Percentiles rank a stretch among this genome's conserved stretches.
Evolutionary conservation across 2,888 invertebrate species (phyloP).

Genomic region (Agriopis aurantiaria): DNA sequence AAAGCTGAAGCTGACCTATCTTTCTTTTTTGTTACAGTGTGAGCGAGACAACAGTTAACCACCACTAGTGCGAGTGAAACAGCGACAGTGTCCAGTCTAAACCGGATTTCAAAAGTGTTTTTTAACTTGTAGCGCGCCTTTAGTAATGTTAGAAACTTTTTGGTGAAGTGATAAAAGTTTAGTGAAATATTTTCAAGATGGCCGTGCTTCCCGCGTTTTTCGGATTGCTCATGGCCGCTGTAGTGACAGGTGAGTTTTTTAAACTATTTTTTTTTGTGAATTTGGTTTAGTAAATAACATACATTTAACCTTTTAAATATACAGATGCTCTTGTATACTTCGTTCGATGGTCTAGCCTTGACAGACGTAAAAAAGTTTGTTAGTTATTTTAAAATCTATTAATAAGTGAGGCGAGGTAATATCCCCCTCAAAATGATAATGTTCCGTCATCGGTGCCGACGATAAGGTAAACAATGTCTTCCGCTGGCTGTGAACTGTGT

Average conservation of each 20-base stretch:
- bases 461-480: slow-evolving; percentile 52
- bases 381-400: slow-evolving; percentile 24
- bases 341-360: not conserved
- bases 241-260: slow-evolving; percentile 72
- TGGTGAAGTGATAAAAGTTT: slow-evolving; percentile 57
- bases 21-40: slow-evolving; percentile 78
- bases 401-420: slow-evolving; percentile 1
- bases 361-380: not conserved
- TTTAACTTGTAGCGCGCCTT: slow-evolving; percentile 62
- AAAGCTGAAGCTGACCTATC: slow-evolving; percentile 58
- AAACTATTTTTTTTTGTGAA: not conserved
- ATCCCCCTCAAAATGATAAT: slow-evolving; percentile 41
- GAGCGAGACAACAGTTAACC: slow-evolving; percentile 57
- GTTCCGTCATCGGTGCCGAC: slow-evolving; percentile 53
- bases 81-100: slow-evolving; percentile 63
- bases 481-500: slow-evolving; percentile 43
- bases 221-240: slow-evolving; percentile 69
- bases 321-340: not conserved
- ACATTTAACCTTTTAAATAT: no score
- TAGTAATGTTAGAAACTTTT: slow-evolving; percentile 70
- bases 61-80: slow-evolving; percentile 56
- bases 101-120: slow-evolving; percentile 65
- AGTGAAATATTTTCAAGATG: slow-evolving; percentile 65
- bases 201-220: slow-evolving; percentile 78
- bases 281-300: not conserved